phyloP scores from a whole-genome alignment of 2,888 invertebrate species.

The Eupithecia pulchellata region DNA sequence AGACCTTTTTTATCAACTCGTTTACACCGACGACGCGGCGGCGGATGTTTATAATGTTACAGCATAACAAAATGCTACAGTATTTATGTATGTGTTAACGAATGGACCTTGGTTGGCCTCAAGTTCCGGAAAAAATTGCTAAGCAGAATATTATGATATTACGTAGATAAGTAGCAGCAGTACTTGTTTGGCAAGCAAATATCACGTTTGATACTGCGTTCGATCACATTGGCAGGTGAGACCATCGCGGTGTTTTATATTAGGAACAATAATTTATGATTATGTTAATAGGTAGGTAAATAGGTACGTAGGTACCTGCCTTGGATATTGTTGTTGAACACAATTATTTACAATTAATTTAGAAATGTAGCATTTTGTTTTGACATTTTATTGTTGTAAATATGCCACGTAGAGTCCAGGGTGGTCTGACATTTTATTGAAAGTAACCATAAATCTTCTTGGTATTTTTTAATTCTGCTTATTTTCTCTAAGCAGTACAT shows the following conservation, averaged over 20 bases:
- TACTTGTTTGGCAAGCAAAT: neutral
- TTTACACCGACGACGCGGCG: neutral
- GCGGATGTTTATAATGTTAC: conserved; percentile 21
- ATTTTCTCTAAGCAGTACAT: neutral
- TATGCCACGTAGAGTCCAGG: too few species aligned
- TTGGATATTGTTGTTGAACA: neutral
- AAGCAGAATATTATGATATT: neutral
- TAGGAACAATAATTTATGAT: neutral
- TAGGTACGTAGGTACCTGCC: neutral
- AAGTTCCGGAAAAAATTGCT: conserved; percentile 16
- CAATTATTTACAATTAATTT: neutral
- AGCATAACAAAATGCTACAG: conserved; percentile 5
- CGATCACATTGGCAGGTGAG: neutral
- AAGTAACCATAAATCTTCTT: neutral
- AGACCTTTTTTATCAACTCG: neutral
- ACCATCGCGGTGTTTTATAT: neutral
- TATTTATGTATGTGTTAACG: conserved; percentile 21
- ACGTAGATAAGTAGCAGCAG: neutral
- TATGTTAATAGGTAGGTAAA: neutral
- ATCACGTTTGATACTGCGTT: neutral
- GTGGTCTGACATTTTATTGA: too few species aligned
- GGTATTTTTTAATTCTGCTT: neutral
- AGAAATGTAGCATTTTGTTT: neutral
- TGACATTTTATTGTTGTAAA: neutral
- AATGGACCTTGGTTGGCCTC: conserved; percentile 14